phyloP scores from a whole-genome alignment of 2,797 vertebrate genomes.

The Tangara arthus region DNA sequence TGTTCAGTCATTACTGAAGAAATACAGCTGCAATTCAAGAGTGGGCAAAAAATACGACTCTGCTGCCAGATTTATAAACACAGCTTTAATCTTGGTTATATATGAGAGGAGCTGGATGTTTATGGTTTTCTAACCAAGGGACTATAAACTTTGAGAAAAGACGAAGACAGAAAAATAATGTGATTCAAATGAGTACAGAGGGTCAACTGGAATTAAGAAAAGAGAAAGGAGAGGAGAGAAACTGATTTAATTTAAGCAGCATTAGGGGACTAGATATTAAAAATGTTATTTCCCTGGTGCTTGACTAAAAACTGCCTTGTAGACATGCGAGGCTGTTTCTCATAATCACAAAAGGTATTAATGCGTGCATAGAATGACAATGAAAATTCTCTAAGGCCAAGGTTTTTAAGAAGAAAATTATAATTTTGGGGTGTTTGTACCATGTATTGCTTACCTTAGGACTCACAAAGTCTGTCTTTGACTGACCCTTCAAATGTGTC shows the following conservation, averaged over 20 bases:
- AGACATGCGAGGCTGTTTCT: slow-evolving; percentile 36
- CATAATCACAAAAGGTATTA: slow-evolving; percentile 14
- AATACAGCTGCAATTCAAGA: slow-evolving; percentile 52
- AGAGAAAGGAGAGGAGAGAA: slow-evolving; percentile 52
- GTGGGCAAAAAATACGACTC: slow-evolving; percentile 61
- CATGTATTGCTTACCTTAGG: not conserved
- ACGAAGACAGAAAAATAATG: slow-evolving; percentile 65
- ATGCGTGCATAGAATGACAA: not conserved
- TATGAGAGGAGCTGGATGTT: slow-evolving; percentile 64
- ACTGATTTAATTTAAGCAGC: slow-evolving; percentile 65
- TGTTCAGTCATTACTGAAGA: slow-evolving; percentile 49
- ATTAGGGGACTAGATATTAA: slow-evolving; percentile 61
- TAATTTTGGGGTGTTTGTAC: not conserved
- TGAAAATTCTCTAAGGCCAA: not conserved
- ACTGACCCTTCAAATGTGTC: not conserved
- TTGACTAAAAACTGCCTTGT: slow-evolving; percentile 57
- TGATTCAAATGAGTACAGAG: slow-evolving; percentile 63
- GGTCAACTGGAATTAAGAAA: slow-evolving; percentile 59
- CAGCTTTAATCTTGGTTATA: slow-evolving; percentile 68
- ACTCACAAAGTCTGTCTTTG: not conserved
- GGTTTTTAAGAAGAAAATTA: not conserved
- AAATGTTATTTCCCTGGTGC: slow-evolving; percentile 57
- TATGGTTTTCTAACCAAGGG: slow-evolving; percentile 68
- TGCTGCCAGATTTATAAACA: slow-evolving; percentile 58
- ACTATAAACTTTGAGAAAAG: slow-evolving; percentile 69